These are phyloP conservation scores for Eolophus roseicapilla DNA, from an alignment of 2,113 vertebrate genomes.

Conservation along the genomic window DNA sequence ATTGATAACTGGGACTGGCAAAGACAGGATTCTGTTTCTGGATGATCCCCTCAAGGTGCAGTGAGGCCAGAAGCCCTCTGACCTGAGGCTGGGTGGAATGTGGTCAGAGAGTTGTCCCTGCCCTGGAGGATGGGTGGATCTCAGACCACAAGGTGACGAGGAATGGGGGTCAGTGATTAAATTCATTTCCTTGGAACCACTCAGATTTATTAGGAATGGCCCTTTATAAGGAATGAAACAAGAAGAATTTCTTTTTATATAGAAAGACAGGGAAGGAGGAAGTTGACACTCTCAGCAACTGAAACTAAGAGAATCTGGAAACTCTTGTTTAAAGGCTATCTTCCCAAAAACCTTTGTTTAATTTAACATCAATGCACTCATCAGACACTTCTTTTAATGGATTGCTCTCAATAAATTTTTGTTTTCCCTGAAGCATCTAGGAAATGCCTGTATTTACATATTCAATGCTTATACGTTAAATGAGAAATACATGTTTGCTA, in stretches of 20 bases:
- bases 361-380: neutral
- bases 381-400: neutral
- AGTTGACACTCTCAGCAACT: neutral
- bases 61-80: neutral
- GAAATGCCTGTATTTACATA: neutral
- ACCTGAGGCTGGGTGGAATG: rapidly evolving
- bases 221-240: neutral
- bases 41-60: neutral
- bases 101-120: neutral
- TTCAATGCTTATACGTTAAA: neutral
- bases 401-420: neutral
- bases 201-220: neutral
- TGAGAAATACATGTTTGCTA: neutral
- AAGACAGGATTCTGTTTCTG: neutral
- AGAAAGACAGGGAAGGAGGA: neutral
- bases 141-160: neutral
- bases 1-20: neutral
- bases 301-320: neutral
- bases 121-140: rapidly evolving
- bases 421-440: neutral
- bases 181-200: neutral
- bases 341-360: neutral
- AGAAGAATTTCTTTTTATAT: neutral
- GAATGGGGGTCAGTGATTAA: neutral
- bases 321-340: neutral